phyloP scores from a whole-genome alignment of 92 coral and sea anemone genomes.

The Zoanthus solanderi region DNA sequence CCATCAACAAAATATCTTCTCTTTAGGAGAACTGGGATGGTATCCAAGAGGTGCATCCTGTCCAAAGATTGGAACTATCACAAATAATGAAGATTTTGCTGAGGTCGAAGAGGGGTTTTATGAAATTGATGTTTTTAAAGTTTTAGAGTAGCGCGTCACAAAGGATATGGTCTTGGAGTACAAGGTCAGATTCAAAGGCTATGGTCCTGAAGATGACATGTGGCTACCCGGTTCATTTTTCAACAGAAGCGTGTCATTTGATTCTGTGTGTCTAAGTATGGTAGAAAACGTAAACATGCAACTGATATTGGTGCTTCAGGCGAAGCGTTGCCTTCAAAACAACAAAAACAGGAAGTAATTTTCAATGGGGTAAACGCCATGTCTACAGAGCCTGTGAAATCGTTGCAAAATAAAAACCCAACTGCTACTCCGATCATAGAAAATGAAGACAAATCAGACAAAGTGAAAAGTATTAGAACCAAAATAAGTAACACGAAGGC shows the following conservation, averaged over 20 bases:
- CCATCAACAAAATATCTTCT: neutral
- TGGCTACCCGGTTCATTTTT: conserved; percentile 69
- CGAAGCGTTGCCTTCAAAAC: neutral
- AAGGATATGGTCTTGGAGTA: conserved; percentile 41
- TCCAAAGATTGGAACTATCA: neutral
- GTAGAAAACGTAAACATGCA: neutral
- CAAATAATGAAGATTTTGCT: neutral
- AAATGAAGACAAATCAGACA: neutral
- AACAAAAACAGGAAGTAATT: neutral
- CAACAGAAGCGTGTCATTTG: conserved; percentile 48
- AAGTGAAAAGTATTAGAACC: neutral
- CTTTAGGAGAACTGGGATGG: neutral
- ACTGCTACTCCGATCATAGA: neutral
- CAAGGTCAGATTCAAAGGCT: conserved; percentile 64
- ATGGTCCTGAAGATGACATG: conserved; percentile 62
- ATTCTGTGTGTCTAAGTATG: neutral
- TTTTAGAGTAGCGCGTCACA: conserved; percentile 40
- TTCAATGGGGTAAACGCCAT: neutral
- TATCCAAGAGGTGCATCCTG: conserved; percentile 3
- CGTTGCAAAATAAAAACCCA: neutral
- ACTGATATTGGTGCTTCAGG: neutral
- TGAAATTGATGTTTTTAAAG: conserved; percentile 44
- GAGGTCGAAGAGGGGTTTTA: conserved; percentile 59
- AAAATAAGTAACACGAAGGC: neutral
- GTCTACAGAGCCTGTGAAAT: neutral